Evolutionary conservation across 2,113 vertebrate species (phyloP).

Genomic region (Bambusicola thoracicus): DNA sequence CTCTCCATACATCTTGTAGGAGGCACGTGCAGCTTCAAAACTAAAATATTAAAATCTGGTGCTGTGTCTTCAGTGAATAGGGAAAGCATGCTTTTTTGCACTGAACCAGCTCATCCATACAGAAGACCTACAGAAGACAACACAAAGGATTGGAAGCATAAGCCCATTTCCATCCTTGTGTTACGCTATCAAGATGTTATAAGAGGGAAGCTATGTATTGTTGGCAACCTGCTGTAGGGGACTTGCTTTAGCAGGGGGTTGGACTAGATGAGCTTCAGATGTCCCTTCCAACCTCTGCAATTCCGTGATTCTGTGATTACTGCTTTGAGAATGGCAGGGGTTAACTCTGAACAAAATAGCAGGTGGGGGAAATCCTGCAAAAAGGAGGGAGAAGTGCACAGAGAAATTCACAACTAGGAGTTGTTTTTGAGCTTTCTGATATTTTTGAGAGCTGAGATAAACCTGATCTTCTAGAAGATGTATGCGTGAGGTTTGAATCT

Average conservation of each 20-base stretch:
- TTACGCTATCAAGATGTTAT: background rate
- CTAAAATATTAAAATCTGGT: background rate
- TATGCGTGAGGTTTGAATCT: background rate
- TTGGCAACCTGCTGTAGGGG: background rate
- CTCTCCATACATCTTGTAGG: constrained; percentile 18
- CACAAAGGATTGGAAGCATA: background rate
- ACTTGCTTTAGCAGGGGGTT: too few relatives aligned
- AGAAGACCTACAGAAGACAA: background rate
- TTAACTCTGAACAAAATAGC: background rate
- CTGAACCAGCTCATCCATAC: background rate
- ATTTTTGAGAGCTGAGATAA: background rate
- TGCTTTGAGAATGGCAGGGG: background rate
- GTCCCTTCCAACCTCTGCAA: too few relatives aligned
- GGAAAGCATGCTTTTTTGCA: background rate
- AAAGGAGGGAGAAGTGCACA: accelerated
- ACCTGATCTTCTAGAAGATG: background rate
- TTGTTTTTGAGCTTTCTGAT: background rate
- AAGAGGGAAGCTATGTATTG: background rate
- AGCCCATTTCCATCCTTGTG: background rate
- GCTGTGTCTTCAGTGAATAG: background rate
- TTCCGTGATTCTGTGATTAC: background rate
- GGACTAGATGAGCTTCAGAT: too few relatives aligned
- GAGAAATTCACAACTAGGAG: background rate
- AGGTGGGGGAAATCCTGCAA: background rate
- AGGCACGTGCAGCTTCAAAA: background rate